Evolutionary conservation across 1,140 invertebrate genomes (phyloP).

Genomic region (Hyposmocoma kahamanoa): DNA sequence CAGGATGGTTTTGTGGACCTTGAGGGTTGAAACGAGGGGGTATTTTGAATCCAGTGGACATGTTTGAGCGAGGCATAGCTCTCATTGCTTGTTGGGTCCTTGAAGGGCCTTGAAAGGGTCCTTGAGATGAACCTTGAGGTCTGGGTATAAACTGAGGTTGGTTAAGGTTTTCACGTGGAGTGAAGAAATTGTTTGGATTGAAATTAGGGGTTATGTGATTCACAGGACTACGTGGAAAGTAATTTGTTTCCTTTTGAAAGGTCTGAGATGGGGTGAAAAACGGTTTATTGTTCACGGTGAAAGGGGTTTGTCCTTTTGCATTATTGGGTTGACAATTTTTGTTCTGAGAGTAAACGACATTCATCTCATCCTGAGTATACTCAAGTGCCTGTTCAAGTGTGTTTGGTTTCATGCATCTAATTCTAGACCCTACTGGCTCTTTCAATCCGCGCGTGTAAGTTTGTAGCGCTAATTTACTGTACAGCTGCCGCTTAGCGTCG

Average conservation of each 20-base stretch:
- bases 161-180: too few relatives aligned
- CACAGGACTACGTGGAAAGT: too few relatives aligned
- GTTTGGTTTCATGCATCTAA: neutral
- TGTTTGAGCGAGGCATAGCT: neutral
- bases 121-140: too few relatives aligned
- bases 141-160: too few relatives aligned
- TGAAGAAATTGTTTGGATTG: neutral
- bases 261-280: neutral
- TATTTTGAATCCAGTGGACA: neutral
- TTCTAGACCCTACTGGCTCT: neutral
- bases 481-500: neutral
- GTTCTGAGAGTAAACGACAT: neutral
- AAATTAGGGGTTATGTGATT: too few relatives aligned
- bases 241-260: neutral
- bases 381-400: neutral
- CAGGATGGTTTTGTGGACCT: neutral
- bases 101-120: neutral
- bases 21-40: neutral
- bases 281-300: neutral
- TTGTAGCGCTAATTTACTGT: neutral
- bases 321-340: neutral
- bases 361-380: neutral
- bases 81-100: neutral
- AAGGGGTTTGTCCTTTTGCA: neutral
- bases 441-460: neutral